A percentile compares a stretch with the other conserved stretches of the same genome.
Evolutionary conservation across 2,113 vertebrate species (phyloP).

Genomic region (Notarius quadriscutis): DNA sequence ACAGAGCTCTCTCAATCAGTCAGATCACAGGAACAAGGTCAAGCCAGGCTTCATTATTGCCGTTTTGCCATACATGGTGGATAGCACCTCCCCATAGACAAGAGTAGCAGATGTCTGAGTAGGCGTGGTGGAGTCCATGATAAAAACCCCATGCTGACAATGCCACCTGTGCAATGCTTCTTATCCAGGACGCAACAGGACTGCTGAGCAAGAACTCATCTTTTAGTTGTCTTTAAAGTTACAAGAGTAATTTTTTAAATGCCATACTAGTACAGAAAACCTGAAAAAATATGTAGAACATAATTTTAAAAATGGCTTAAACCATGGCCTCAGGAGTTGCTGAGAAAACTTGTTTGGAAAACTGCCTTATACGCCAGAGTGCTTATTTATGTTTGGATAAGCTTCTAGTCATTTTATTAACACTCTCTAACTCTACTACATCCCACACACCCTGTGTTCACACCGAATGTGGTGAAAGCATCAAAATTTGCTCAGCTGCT

Average conservation of each 20-base stretch:
- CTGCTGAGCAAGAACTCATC: constrained; percentile 33
- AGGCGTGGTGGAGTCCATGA: constrained; percentile 29
- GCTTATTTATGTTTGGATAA: background rate
- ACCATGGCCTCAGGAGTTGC: background rate
- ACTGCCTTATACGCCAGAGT: background rate
- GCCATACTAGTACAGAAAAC: background rate
- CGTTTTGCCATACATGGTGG: constrained; percentile 43
- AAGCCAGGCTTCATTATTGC: constrained; percentile 39
- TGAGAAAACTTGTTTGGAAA: background rate
- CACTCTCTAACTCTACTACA: background rate
- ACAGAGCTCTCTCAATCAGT: constrained; percentile 12
- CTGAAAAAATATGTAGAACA: background rate
- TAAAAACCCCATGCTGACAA: constrained; percentile 45
- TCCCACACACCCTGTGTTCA: too few relatives aligned
- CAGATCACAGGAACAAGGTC: constrained; percentile 27
- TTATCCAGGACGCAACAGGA: constrained; percentile 30
- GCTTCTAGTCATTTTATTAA: background rate
- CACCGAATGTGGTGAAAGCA: too few relatives aligned
- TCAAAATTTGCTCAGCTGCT: too few relatives aligned
- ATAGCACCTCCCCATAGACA: constrained; percentile 23
- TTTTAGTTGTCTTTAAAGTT: constrained; percentile 8
- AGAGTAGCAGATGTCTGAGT: constrained; percentile 52
- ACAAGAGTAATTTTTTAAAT: background rate
- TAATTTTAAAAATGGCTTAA: background rate
- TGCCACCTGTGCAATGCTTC: constrained; percentile 48